phyloP scores from a whole-genome alignment of 2,113 vertebrate species.

The Neopipo cinnamomea region DNA sequence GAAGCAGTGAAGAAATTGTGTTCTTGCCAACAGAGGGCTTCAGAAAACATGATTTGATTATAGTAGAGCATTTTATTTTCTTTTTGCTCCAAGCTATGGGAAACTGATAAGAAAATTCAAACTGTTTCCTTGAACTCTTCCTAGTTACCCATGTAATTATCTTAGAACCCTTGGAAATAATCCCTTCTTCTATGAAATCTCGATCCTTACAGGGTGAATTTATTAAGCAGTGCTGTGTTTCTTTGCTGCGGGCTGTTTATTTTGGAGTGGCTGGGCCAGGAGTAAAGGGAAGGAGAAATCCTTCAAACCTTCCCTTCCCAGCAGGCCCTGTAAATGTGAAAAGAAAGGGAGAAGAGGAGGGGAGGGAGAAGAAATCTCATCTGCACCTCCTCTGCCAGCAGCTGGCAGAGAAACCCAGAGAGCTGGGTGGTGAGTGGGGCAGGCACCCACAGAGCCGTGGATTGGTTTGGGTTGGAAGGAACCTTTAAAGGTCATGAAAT shows the following conservation, averaged over 20 bases:
- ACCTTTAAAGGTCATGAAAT: background rate
- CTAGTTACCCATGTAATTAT: conserved; percentile 61
- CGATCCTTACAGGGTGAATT: background rate
- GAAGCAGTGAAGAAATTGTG: background rate
- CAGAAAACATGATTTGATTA: conserved; percentile 48
- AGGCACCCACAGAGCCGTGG: background rate
- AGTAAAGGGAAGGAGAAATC: conserved; percentile 5
- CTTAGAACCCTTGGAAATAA: conserved; percentile 58
- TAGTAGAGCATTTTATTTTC: conserved; percentile 49
- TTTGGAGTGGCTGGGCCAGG: conserved; percentile 35
- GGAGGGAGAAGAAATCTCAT: background rate
- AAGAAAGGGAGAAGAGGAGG: background rate
- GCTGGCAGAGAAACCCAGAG: background rate
- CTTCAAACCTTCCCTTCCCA: background rate
- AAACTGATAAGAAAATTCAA: conserved; percentile 61
- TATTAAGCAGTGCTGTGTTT: background rate
- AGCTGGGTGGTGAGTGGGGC: background rate
- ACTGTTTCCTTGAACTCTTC: conserved; percentile 57
- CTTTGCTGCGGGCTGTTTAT: conserved; percentile 45
- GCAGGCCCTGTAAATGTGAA: background rate
- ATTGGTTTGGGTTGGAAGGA: background rate
- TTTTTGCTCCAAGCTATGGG: conserved; percentile 54
- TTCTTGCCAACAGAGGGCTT: conserved; percentile 28
- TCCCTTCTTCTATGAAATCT: background rate
- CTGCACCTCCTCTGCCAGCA: background rate